phyloP scores from a whole-genome alignment of 2,888 invertebrate genomes.

The Drosophila mulleri region DNA sequence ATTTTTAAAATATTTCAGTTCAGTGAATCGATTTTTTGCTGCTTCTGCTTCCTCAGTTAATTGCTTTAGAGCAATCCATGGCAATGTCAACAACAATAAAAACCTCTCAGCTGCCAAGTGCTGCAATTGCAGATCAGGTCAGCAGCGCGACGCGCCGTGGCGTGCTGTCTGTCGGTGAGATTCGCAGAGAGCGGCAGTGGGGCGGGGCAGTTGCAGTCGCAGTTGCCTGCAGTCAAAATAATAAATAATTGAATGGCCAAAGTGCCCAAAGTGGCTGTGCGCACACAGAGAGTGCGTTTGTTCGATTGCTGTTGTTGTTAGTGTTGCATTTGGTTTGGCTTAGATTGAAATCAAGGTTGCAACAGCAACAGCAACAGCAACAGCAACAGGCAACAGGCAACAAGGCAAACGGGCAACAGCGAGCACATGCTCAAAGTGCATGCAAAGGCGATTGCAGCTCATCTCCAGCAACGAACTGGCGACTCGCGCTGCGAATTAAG shows the following conservation, averaged over 20 bases:
- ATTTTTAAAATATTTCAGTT: neutral
- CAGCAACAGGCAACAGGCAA: neutral
- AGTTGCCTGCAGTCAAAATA: constrained; percentile 52
- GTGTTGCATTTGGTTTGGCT: constrained; percentile 49
- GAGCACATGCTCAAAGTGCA: constrained; percentile 49
- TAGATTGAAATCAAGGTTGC: constrained; percentile 61
- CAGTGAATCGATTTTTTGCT: neutral
- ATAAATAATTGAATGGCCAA: constrained; percentile 66
- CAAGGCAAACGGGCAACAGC: constrained; percentile 13
- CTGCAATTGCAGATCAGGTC: constrained; percentile 22
- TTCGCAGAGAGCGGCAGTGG: neutral
- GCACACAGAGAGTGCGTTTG: constrained; percentile 45
- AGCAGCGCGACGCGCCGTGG: constrained; percentile 10
- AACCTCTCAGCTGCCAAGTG: constrained; percentile 9
- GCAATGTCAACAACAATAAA: constrained; percentile 4
- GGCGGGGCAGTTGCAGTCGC: constrained; percentile 15
- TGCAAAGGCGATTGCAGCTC: constrained; percentile 40
- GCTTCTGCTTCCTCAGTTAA: neutral
- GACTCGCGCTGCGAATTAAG: constrained; percentile 83
- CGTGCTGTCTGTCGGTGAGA: neutral
- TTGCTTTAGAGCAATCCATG: neutral
- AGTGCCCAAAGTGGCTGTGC: constrained; percentile 36
- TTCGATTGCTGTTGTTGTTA: constrained; percentile 28
- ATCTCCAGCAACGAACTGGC: constrained; percentile 39
- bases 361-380: constrained; percentile 33